Conservation (phyloP, 2,797 vertebrate genomes). For the Coendou prehensilis region DNA sequence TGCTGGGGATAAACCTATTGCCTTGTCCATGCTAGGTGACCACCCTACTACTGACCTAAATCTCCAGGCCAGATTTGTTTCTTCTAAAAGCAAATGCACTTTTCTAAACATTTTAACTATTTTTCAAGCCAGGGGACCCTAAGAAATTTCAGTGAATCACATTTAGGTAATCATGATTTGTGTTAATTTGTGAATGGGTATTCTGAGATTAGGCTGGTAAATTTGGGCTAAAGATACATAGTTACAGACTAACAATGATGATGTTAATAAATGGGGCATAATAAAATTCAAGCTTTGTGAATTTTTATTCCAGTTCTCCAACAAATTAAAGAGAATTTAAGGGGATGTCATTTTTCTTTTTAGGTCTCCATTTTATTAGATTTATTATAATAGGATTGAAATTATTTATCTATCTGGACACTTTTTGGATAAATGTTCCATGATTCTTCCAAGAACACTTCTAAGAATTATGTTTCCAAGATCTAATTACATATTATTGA, state of each 20-base stretch:
- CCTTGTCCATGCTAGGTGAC: background rate
- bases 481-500: background rate
- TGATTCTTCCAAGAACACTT: background rate
- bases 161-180: background rate
- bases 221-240: background rate
- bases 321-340: background rate
- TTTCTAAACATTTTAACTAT: background rate
- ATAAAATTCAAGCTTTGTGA: background rate
- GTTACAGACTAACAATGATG: background rate
- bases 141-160: background rate
- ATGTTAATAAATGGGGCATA: background rate
- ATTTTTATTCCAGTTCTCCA: background rate
- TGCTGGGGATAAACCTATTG: background rate
- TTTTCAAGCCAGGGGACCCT: background rate
- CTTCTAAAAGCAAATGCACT: background rate
- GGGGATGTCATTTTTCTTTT: background rate
- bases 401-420: background rate
- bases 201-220: background rate
- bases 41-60: background rate
- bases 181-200: background rate
- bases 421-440: background rate
- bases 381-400: background rate
- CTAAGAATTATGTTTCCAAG: background rate
- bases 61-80: background rate
- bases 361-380: background rate